Evolutionary conservation across 2,113 vertebrate species (phyloP).

Genomic region (Sylvia atricapilla): DNA sequence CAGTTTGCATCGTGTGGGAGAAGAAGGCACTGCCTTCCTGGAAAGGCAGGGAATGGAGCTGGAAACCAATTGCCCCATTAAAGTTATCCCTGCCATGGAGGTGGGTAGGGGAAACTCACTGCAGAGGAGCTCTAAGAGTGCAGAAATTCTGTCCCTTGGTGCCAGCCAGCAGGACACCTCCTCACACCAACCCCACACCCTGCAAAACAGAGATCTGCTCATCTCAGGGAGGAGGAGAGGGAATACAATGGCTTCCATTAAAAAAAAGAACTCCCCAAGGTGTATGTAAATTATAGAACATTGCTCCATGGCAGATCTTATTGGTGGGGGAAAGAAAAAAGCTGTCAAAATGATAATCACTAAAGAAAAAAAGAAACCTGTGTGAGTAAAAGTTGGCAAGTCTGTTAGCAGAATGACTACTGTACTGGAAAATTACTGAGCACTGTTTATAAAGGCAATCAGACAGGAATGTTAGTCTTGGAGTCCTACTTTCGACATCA

Average conservation of each 20-base stretch:
- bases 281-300: not conserved
- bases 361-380: slow-evolving; percentile 31
- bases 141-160: not conserved
- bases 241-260: not conserved
- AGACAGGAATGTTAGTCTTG: slow-evolving; percentile 75
- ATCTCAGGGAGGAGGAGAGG: not conserved
- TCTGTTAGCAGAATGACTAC: slow-evolving; percentile 67
- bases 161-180: not conserved
- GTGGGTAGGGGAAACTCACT: not conserved
- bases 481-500: slow-evolving; percentile 63
- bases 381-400: slow-evolving; percentile 54
- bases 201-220: not conserved
- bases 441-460: slow-evolving; percentile 70
- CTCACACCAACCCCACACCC: not conserved
- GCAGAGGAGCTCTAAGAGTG: not conserved
- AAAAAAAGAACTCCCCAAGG: not conserved
- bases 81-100: not conserved
- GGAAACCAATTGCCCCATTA: not conserved
- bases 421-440: slow-evolving; percentile 75
- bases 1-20: not conserved
- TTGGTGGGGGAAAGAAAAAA: not conserved
- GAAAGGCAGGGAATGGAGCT: not conserved
- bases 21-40: not conserved
- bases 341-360: slow-evolving; percentile 32
- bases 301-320: not conserved